A percentile compares a stretch with the other conserved stretches of the same genome.
Conservation (phyloP, 92 coral and sea anemone species). For the Siderastrea radians region DNA sequence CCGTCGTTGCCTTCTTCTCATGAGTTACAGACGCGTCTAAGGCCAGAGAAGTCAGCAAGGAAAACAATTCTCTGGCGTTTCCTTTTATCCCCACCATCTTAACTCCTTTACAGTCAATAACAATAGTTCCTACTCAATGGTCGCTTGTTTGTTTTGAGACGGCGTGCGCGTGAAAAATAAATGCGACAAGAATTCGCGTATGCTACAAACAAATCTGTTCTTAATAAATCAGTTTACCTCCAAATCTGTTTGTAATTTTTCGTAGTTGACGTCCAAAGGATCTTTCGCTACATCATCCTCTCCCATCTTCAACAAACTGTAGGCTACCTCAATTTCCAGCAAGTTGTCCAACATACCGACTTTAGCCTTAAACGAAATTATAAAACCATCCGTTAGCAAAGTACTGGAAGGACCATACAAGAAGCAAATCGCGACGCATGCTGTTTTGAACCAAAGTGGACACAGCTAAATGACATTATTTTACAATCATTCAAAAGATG, state of each 20-base stretch:
- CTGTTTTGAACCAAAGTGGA: no score
- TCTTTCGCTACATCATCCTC: slow-evolving; percentile 85
- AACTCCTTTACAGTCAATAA: no score
- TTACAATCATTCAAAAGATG: no score
- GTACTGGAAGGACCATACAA: neutral
- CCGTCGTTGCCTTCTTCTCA: no score
- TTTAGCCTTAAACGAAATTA: slow-evolving; percentile 71
- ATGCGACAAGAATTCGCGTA: no score
- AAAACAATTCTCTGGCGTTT: no score
- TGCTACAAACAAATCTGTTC: neutral
- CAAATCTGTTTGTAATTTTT: slow-evolving; percentile 91
- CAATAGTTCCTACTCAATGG: no score
- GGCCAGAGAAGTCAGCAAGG: no score
- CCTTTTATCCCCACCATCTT: no score
- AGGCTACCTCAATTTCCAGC: slow-evolving; percentile 97
- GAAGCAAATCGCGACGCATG: neutral
- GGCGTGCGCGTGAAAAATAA: neutral
- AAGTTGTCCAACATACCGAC: slow-evolving; percentile 97
- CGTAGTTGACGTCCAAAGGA: slow-evolving; percentile 91
- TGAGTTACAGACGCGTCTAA: no score
- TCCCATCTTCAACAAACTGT: slow-evolving; percentile 93
- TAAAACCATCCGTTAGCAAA: neutral
- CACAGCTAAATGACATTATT: no score
- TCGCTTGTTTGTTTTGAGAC: no score
- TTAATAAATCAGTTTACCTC: slow-evolving; percentile 64